These are phyloP conservation scores for Microtus ochrogaster DNA, from an alignment of 2,113 vertebrate genomes.

Conservation along the genomic window DNA sequence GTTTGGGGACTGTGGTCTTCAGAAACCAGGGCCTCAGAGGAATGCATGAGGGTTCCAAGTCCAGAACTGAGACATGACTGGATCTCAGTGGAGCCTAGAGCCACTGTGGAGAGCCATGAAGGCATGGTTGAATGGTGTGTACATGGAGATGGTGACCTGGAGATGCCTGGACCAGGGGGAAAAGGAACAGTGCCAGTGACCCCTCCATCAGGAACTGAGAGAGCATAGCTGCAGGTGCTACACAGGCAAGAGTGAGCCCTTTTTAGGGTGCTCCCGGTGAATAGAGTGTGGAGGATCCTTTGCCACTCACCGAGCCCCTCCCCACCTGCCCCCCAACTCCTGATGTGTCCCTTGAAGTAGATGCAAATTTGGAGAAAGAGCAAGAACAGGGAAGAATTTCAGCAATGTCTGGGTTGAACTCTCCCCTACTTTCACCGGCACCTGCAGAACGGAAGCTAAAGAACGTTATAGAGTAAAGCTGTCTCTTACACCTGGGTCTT, in stretches of 20 bases:
- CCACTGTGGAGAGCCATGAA: neutral
- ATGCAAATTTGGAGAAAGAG: neutral
- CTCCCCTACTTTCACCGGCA: neutral
- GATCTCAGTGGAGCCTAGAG: neutral
- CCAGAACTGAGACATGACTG: neutral
- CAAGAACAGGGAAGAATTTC: neutral
- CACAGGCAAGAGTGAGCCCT: neutral
- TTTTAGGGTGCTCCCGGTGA: neutral
- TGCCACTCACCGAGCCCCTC: too few species aligned
- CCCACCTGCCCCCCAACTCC: neutral
- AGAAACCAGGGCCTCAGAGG: neutral
- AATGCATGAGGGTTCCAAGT: neutral
- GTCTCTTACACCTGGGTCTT: neutral
- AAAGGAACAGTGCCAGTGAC: neutral
- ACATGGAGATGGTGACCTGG: neutral
- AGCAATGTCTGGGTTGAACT: neutral
- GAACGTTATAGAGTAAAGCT: neutral
- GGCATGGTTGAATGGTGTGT: neutral
- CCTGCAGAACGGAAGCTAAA: constrained; percentile 3
- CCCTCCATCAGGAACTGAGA: neutral
- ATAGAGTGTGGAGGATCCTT: neutral
- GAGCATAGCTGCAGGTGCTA: neutral
- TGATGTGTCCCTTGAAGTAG: neutral
- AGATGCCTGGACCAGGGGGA: neutral
- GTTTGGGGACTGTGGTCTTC: neutral